A percentile compares a stretch with the other conserved stretches of the same genome.
phyloP scores from a whole-genome alignment of 2,113 vertebrate genomes.

The Pachypanchax playfairii region DNA sequence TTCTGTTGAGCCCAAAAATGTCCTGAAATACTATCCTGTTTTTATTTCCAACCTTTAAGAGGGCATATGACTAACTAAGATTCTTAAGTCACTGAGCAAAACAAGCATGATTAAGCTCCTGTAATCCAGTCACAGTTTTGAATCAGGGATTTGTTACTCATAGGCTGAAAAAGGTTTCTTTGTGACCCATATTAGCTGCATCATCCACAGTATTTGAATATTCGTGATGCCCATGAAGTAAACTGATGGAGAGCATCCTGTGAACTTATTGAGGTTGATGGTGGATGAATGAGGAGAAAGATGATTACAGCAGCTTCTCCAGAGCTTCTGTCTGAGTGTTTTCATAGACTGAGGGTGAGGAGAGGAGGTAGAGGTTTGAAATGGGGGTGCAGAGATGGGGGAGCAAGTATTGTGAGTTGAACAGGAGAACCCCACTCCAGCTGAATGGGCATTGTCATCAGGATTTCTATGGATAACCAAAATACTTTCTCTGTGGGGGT shows the following conservation, averaged over 20 bases:
- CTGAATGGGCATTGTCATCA: constrained; percentile 80
- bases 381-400: constrained; percentile 31
- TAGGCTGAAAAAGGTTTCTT: background rate
- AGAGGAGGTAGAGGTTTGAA: constrained; percentile 41
- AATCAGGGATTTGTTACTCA: constrained; percentile 25
- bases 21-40: constrained; percentile 15
- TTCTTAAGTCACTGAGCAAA: constrained; percentile 67
- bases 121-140: constrained; percentile 68
- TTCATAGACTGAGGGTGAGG: constrained; percentile 53
- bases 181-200: background rate
- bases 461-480: constrained; percentile 77
- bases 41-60: constrained; percentile 61
- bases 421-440: constrained; percentile 71
- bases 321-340: constrained; percentile 56
- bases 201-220: background rate
- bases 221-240: constrained; percentile 2
- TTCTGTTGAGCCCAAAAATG: background rate
- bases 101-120: constrained; percentile 71
- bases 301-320: constrained; percentile 59
- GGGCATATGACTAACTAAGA: constrained; percentile 78
- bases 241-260: constrained; percentile 14
- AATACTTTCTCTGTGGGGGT: constrained; percentile 77
- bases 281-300: constrained; percentile 53
- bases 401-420: constrained; percentile 68
- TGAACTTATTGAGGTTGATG: no score